A percentile compares a stretch with the other conserved stretches of the same genome.
phyloP scores from a whole-genome alignment of 2,888 invertebrate species.

The Pseudococcus jackbeardsleyi region DNA sequence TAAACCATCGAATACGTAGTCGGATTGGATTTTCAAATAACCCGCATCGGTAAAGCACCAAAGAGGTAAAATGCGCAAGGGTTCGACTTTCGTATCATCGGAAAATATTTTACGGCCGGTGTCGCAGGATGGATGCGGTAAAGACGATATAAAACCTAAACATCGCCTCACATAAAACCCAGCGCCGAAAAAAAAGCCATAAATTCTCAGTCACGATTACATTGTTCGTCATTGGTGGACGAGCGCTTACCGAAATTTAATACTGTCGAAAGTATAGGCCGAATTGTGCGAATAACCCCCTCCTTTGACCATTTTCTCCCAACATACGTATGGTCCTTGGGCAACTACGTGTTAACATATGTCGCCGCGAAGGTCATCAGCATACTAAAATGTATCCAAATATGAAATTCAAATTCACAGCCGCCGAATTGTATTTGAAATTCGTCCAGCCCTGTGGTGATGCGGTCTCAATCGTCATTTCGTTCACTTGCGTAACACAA shows the following conservation, averaged over 20 bases:
- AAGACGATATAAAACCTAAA: background rate
- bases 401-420: conserved; percentile 30
- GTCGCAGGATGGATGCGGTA: background rate
- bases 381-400: conserved; percentile 15
- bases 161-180: conserved; percentile 23
- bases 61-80: background rate
- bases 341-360: conserved; percentile 29
- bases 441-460: background rate
- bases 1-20: background rate
- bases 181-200: conserved; percentile 48
- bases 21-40: conserved; percentile 23
- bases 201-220: conserved; percentile 43
- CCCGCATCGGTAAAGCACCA: background rate
- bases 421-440: background rate
- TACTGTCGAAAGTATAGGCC: background rate
- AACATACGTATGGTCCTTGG: background rate
- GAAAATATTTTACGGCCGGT: conserved; percentile 7
- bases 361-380: conserved; percentile 6
- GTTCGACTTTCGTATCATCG: background rate
- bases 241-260: conserved; percentile 43
- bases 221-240: conserved; percentile 45
- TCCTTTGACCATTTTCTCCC: background rate
- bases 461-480: background rate
- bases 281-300: conserved; percentile 2
- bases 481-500: conserved; percentile 12